These are phyloP conservation scores for Microtus oregoni DNA, from an alignment of 2,113 vertebrate genomes.

Conservation along the genomic window DNA sequence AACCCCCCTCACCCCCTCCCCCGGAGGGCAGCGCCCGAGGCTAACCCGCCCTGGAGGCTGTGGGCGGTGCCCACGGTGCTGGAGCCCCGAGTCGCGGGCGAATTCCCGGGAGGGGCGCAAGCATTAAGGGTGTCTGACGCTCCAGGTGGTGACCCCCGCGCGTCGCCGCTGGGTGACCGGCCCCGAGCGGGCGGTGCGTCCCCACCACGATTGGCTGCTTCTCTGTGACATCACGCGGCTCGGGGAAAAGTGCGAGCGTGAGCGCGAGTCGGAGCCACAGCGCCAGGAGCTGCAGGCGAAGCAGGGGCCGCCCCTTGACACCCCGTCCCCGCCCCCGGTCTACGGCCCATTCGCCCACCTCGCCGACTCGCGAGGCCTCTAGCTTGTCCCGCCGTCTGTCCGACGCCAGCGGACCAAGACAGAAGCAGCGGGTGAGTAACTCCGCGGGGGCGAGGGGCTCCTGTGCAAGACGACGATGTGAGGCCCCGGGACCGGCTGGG, in stretches of 20 bases:
- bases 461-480: not conserved
- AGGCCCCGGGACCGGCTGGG: conserved; percentile 2
- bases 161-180: conserved; percentile 69
- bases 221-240: conserved; percentile 81
- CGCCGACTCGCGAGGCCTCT: conserved; percentile 45
- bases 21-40: conserved; percentile 61
- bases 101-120: not conserved
- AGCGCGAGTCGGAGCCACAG: conserved; percentile 81
- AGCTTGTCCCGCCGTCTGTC: conserved; percentile 74
- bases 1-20: not conserved
- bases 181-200: conserved; percentile 71
- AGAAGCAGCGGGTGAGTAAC: conserved; percentile 78
- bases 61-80: conserved; percentile 12
- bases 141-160: conserved; percentile 61
- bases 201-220: conserved; percentile 80
- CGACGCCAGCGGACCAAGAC: conserved; percentile 57
- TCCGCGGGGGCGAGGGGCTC: conserved; percentile 73
- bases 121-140: conserved; percentile 18
- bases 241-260: conserved; percentile 81
- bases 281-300: conserved; percentile 77
- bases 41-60: not conserved
- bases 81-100: not conserved
- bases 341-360: conserved; percentile 19
- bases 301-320: conserved; percentile 75
- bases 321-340: conserved; percentile 71